phyloP scores from a whole-genome alignment of 1,140 invertebrate genomes.

The Lasioglossum albipes region DNA sequence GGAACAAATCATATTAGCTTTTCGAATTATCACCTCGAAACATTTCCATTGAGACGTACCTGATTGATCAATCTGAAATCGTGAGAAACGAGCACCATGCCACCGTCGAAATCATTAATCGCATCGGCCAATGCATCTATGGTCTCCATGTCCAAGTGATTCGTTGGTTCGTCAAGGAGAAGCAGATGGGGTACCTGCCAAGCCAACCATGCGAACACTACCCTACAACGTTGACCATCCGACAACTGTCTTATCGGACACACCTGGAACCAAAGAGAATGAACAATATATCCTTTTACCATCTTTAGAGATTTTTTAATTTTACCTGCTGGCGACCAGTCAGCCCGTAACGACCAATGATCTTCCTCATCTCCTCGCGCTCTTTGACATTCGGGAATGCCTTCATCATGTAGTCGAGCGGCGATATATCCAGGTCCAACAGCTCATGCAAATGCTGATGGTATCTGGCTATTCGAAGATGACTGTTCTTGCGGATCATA shows the following conservation, averaged over 20 bases:
- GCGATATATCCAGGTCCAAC: conserved; percentile 95
- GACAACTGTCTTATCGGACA: conserved; percentile 98
- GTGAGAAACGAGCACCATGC: conserved; percentile 98
- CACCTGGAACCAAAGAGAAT: conserved; percentile 81
- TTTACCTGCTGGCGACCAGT: conserved; percentile 96
- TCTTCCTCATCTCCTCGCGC: conserved; percentile 99
- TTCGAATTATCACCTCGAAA: not conserved
- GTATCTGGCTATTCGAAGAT: conserved; percentile 97
- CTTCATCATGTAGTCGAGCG: conserved; percentile 99
- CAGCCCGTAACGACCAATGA: conserved; percentile 98
- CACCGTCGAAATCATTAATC: conserved; percentile 98
- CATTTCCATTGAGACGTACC: conserved; percentile 80
- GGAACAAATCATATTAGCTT: not conserved
- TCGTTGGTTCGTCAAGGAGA: conserved; percentile 98
- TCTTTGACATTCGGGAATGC: conserved; percentile 98
- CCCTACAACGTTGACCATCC: conserved; percentile 98
- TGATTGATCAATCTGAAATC: conserved; percentile 99
- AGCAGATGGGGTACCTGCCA: conserved; percentile 97
- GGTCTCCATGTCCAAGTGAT: conserved; percentile 99
- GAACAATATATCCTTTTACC: not conserved
- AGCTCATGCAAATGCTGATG: conserved; percentile 99
- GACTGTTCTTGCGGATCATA: conserved; percentile 98
- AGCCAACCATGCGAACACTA: conserved; percentile 98
- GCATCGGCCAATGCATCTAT: conserved; percentile 99
- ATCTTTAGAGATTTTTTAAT: not conserved